phyloP scores from a whole-genome alignment of 2,797 vertebrate species.

The Coregonus sp. region DNA sequence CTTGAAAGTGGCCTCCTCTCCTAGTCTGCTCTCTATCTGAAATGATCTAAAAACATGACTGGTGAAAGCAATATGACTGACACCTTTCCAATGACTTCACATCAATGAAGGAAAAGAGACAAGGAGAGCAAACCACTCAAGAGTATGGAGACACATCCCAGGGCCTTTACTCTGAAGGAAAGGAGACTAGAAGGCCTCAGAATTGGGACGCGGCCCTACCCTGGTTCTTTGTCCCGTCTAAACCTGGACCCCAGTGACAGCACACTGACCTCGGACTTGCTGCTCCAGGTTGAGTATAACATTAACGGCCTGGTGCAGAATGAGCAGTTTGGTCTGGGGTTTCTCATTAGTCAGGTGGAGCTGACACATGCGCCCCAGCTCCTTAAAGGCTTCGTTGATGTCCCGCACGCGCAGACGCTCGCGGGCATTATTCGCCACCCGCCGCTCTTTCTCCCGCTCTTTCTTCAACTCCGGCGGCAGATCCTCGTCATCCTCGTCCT shows the following conservation, averaged over 20 bases:
- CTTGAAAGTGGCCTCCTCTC: no score
- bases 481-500: constrained; percentile 85
- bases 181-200: constrained; percentile 51
- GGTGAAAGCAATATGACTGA: background rate
- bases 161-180: background rate
- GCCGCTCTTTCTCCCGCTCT: constrained; percentile 97
- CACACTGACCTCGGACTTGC: constrained; percentile 99
- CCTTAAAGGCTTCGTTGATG: constrained; percentile 99
- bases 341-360: constrained; percentile 98
- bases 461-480: constrained; percentile 97
- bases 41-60: no score
- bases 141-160: background rate
- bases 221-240: constrained; percentile 23
- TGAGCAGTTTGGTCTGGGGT: constrained; percentile 99
- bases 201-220: constrained; percentile 54
- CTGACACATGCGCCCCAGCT: constrained; percentile 98
- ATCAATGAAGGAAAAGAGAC: background rate
- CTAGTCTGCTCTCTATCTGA: no score
- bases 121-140: background rate
- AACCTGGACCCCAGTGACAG: constrained; percentile 67
- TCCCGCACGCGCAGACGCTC: constrained; percentile 96
- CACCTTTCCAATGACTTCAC: background rate
- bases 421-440: constrained; percentile 95
- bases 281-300: constrained; percentile 99
- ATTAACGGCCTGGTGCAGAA: constrained; percentile 98